Evolutionary conservation across 1,140 invertebrate species (phyloP).

Genomic region (Coptotermes formosanus): DNA sequence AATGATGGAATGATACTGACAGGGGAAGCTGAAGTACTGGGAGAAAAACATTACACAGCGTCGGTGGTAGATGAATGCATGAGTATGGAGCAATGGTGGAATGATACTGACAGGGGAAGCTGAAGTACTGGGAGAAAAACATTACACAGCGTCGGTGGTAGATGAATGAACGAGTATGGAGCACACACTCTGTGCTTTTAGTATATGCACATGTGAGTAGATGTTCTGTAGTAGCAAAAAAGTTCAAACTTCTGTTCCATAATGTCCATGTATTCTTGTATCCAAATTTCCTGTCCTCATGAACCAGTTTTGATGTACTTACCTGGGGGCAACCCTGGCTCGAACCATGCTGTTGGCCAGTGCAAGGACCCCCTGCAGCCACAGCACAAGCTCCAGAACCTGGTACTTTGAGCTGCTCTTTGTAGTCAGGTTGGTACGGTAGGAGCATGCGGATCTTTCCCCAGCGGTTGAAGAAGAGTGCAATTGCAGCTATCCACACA

Average conservation of each 20-base stretch:
- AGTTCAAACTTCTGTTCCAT: not conserved
- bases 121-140: no score
- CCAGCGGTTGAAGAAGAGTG: slow-evolving; percentile 87
- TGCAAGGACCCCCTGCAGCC: slow-evolving; percentile 51
- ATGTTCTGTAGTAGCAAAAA: no score
- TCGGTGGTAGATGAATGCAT: no score
- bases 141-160: no score
- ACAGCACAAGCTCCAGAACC: slow-evolving; percentile 71
- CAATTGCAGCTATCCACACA: slow-evolving; percentile 85
- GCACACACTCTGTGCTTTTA: no score
- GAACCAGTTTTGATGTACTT: not conserved
- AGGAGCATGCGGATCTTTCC: slow-evolving; percentile 72
- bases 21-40: no score
- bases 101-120: no score
- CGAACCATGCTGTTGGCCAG: slow-evolving; percentile 40
- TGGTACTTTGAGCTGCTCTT: slow-evolving; percentile 78
- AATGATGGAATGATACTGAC: no score
- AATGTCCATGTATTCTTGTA: not conserved
- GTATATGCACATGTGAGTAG: no score
- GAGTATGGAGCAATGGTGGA: no score
- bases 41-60: no score
- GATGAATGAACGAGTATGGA: no score
- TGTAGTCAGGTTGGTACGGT: slow-evolving; percentile 71
- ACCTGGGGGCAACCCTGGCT: slow-evolving; percentile 29
- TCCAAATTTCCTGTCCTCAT: not conserved